Evolutionary conservation across 2,888 invertebrate species (phyloP).

Genomic region (Plemyria rubiginata): DNA sequence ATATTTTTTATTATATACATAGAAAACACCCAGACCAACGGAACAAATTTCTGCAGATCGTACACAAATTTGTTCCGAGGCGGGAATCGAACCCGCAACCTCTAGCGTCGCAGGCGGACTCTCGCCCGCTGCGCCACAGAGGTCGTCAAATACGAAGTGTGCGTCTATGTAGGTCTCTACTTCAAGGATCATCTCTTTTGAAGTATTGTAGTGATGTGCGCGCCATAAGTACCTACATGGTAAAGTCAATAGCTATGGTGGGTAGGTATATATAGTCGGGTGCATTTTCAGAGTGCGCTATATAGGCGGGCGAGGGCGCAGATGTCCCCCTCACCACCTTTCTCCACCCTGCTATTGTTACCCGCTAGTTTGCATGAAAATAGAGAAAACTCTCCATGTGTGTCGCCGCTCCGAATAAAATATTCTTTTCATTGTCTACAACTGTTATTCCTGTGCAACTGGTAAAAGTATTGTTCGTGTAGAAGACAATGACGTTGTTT

Average conservation of each 20-base stretch:
- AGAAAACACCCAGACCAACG: no score
- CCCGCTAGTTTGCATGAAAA: constrained; percentile 78
- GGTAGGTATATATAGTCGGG: constrained; percentile 45
- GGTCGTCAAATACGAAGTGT: no score
- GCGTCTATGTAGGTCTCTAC: no score
- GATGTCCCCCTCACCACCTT: constrained; percentile 48
- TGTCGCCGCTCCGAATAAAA: constrained; percentile 77
- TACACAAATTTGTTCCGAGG: no score
- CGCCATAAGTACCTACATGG: constrained; percentile 8
- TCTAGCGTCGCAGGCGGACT: no score
- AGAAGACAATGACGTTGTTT: constrained; percentile 66
- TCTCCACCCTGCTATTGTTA: constrained; percentile 68
- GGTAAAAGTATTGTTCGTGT: constrained; percentile 68
- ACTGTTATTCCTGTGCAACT: constrained; percentile 68
- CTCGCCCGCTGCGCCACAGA: no score
- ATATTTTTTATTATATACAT: no score
- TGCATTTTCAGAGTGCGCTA: constrained; percentile 66
- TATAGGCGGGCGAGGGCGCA: constrained; percentile 59
- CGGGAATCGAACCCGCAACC: no score
- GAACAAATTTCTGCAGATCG: no score
- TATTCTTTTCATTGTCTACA: constrained; percentile 76
- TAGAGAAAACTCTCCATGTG: constrained; percentile 76
- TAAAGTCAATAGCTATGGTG: constrained; percentile 32
- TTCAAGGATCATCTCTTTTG: no score
- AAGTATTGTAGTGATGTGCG: not conserved